Evolutionary conservation across 2,113 vertebrate species (phyloP), one percentile per base, ranked within the genome.

Genomic region (Colistium nudipinnis): DNA sequence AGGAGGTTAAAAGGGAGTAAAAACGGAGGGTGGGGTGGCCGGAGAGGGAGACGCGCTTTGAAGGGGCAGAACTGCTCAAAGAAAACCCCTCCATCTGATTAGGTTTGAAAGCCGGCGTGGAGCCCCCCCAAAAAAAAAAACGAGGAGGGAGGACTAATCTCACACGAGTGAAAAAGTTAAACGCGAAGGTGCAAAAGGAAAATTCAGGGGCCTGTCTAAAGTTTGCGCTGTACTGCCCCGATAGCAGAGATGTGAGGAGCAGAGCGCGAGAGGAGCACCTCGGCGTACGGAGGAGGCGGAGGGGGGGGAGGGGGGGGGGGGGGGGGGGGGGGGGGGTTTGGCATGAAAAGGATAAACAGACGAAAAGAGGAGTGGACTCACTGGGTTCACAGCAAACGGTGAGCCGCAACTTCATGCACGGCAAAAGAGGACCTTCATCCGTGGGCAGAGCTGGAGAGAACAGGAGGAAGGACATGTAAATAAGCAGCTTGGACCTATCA

Each of bases 391-490:
- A 93, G 85, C 91, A 93, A 80, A 93, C 92, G 38, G 88, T 90
- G 78, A 94, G 84, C 43, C 90, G 90, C 76, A 93, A 73, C 88
- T 90, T 93, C 91, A 94, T 93, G 78, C 93, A 94, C 59, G 87
- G 92, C 80, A 92, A 87, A 49, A 85, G 84, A 65, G 90, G 89
- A 27, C 90, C 91, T 84, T 92, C 91, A 68, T 93, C 91, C 75
- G 85, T 61, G 31, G 91, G 89, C 30, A 92, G 87, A 61, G 92
- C 93, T 93, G 61, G 20, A 70, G 27, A 66, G 56, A 87, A 62
- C 48, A 80, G 65, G 24, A 43, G 51, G 14, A 67, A 24, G 51
- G 19, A 45, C 7, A 60, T 35, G 75, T 81, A 71, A 78, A 70
- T 64, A 63, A 20, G 59, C 53, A 28, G 62, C 43, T 80, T 53